Percentiles rank a stretch among this genome's conserved stretches.
Conservation (phyloP, 2,888 invertebrate species). For the Hylaea fasciaria region DNA sequence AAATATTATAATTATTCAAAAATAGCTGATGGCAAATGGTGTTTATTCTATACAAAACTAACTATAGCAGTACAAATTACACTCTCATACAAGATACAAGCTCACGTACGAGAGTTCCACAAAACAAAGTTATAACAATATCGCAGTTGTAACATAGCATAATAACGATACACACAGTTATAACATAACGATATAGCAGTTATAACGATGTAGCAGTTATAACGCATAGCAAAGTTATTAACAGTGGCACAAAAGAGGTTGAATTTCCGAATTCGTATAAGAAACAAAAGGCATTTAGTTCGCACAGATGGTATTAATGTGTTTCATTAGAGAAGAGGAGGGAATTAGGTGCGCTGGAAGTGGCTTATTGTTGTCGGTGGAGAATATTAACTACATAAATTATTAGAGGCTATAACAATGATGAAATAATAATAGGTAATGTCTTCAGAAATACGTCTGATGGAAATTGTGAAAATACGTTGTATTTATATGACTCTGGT, state of each 20-base stretch:
- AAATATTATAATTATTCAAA: too few species aligned
- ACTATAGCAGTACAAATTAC: neutral
- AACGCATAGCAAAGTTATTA: conserved; percentile 26
- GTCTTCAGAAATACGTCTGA: too few species aligned
- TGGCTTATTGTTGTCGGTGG: conserved; percentile 25
- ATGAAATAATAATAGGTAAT: neutral
- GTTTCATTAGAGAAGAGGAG: conserved; percentile 54
- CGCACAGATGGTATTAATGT: conserved; percentile 61
- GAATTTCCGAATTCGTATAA: conserved; percentile 45
- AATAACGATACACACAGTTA: too few species aligned
- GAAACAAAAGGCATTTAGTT: conserved; percentile 55
- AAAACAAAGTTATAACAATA: conserved; percentile 1
- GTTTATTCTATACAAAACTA: neutral
- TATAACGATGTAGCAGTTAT: too few species aligned
- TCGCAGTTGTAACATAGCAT: conserved; percentile 5
- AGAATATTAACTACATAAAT: conserved; percentile 12
- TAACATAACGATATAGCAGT: too few species aligned
- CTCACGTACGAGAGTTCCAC: neutral
- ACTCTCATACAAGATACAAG: neutral
- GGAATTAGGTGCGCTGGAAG: conserved; percentile 29
- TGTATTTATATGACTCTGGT: too few species aligned
- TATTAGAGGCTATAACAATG: neutral
- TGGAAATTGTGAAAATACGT: too few species aligned
- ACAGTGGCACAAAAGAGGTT: conserved; percentile 29
- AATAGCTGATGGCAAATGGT: too few species aligned